phyloP scores from a whole-genome alignment of 2,797 vertebrate genomes.

The Phoebastria nigripes region DNA sequence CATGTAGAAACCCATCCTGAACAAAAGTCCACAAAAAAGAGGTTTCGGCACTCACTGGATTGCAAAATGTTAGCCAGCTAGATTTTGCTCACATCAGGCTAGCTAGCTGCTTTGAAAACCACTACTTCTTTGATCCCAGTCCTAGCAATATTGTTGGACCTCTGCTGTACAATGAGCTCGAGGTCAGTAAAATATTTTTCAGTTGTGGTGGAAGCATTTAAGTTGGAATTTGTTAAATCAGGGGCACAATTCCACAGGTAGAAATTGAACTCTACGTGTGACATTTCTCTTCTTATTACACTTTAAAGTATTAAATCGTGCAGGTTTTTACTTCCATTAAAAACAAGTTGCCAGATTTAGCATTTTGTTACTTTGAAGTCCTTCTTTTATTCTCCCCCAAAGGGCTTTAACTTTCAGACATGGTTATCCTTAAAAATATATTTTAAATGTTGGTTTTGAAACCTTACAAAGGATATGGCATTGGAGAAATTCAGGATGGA shows the following conservation, averaged over 20 bases:
- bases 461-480: conserved; percentile 39
- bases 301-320: conserved; percentile 29
- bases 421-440: conserved; percentile 49
- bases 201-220: conserved; percentile 46
- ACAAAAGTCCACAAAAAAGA: neutral
- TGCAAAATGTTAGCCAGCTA: neutral
- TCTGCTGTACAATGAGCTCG: neutral
- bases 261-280: conserved; percentile 49
- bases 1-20: neutral
- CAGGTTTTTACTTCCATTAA: conserved; percentile 59
- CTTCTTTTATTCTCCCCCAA: conserved; percentile 45
- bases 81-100: neutral
- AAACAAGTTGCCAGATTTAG: conserved; percentile 63
- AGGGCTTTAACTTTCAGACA: conserved; percentile 56
- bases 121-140: conserved; percentile 10
- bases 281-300: conserved; percentile 59
- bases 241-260: conserved; percentile 43
- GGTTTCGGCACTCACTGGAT: neutral
- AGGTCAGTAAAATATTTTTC: conserved; percentile 27
- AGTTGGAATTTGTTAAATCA: conserved; percentile 47
- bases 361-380: conserved; percentile 65
- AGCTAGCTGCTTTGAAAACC: conserved; percentile 1
- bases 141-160: neutral
- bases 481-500: conserved; percentile 38
- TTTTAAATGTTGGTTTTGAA: conserved; percentile 58